Base-by-base conservation (phyloP, 2,888 invertebrate genomes). In the Cremastinae sp. region DNA sequence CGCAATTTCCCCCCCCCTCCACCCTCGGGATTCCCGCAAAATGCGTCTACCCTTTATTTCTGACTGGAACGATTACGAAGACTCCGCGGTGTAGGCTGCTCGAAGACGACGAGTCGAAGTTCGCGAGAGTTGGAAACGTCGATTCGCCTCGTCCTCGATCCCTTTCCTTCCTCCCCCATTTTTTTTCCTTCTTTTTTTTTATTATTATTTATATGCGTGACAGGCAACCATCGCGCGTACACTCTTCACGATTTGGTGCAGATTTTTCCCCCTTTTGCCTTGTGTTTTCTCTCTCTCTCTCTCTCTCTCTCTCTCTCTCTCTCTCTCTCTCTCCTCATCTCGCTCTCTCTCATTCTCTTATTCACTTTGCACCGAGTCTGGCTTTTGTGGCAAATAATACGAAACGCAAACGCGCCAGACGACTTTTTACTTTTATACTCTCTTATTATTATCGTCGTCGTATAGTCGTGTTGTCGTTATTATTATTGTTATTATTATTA, bases 381-480 rank as follows among this genome's bases (percentile, higher is more conserved):
- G 45, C 68, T 76, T 75, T 68, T 61, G 64, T 69, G 64, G 38
- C 62, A 59, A 74, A 74, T 74, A 49, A 62, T 58, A 69, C 36
- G 58, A 59, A 59, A 76, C 47, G 68, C 58, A 18, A 72, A 59
- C 28, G 53, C 58, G 75, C 75, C 75, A 76, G 75, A 76, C 75
- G 66, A 20, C 45, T 58, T n/a, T 53, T 5, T 59, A 18, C 41
- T 64, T 58, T 64, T 36, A 54, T 61, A 36, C n/a, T 14, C 45
- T 62, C 18, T 62, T 38, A 18, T 18, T 18, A 34, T 12, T 28
- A n/a, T 45, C 34, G 34, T 36, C 12, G 5, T 20, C 45, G n/a
- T 16, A 9, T 7, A 7, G 16, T n/a, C n/a, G n/a, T 22, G 5
- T 22, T 51, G 18, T 38, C 34, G 20, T 22, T 64, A 10, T 49